These are phyloP conservation scores for Rhinolophus sinicus DNA, from an alignment of 2,113 vertebrate genomes.

Conservation along the genomic window DNA sequence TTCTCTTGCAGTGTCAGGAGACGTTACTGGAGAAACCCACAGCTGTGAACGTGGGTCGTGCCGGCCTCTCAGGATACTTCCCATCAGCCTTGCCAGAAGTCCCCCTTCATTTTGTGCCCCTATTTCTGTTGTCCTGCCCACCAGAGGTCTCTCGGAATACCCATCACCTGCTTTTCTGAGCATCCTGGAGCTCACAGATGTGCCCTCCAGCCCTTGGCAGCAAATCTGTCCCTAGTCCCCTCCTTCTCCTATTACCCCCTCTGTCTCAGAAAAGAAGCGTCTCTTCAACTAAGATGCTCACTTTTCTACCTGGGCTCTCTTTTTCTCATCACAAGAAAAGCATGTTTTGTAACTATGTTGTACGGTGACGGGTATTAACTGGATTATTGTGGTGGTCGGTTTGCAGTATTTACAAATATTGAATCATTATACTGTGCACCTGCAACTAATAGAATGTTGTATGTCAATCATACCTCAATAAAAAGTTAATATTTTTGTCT, in stretches of 20 bases:
- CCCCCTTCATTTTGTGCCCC: background rate
- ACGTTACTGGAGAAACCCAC: background rate
- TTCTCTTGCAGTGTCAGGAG: background rate
- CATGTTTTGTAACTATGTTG: background rate
- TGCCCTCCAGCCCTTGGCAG: background rate
- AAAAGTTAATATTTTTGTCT: background rate
- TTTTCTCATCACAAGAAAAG: background rate
- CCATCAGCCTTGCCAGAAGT: no score
- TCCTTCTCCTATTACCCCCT: no score
- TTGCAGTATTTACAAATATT: background rate
- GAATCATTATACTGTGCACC: no score
- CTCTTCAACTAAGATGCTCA: background rate
- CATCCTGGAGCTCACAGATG: no score
- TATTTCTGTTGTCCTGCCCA: background rate
- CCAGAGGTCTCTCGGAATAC: background rate
- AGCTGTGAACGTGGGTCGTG: no score
- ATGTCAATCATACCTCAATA: background rate
- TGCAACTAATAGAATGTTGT: background rate
- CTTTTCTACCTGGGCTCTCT: background rate
- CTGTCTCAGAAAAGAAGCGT: background rate
- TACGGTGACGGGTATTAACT: background rate
- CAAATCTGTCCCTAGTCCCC: accelerated
- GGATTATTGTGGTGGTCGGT: background rate
- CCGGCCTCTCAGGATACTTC: accelerated
- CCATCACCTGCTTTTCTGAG: background rate